A percentile compares a stretch with the other conserved stretches of the same genome.
Evolutionary conservation across 2,888 invertebrate genomes (phyloP).

Genomic region (Thera britannica): DNA sequence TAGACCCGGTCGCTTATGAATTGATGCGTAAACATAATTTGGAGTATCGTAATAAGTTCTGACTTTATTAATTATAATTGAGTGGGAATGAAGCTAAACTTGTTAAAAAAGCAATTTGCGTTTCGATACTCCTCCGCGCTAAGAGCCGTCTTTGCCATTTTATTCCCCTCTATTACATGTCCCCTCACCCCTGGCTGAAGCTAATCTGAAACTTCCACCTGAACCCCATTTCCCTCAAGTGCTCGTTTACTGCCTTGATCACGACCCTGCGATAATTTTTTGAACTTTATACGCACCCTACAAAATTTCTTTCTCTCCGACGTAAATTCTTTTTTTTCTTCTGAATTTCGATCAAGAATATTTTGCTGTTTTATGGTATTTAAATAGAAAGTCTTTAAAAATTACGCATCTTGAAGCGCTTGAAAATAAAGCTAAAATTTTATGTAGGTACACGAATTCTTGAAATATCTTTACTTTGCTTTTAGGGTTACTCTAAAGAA

Average conservation of each 20-base stretch:
- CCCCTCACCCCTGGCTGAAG: slow-evolving; percentile 41
- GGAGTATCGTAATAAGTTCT: slow-evolving; percentile 46
- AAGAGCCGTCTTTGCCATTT: slow-evolving; percentile 53
- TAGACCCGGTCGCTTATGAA: neutral
- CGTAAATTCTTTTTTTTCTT: slow-evolving; percentile 17
- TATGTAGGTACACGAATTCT: too few relatives aligned
- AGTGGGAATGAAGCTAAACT: slow-evolving; percentile 50
- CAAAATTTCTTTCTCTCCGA: slow-evolving; percentile 40
- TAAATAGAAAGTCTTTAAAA: neutral
- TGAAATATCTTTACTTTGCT: too few relatives aligned
- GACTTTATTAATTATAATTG: slow-evolving; percentile 48
- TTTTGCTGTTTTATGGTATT: neutral
- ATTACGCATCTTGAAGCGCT: too few relatives aligned
- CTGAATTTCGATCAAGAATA: too few relatives aligned
- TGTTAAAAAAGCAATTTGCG: slow-evolving; percentile 60
- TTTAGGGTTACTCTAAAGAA: too few relatives aligned
- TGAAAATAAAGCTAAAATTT: too few relatives aligned
- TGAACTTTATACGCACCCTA: slow-evolving; percentile 50
- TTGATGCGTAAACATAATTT: slow-evolving; percentile 27
- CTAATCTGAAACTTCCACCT: slow-evolving; percentile 53
- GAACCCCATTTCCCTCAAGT: slow-evolving; percentile 63
- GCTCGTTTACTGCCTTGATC: slow-evolving; percentile 59
- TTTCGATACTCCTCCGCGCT: slow-evolving; percentile 48
- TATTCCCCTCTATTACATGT: slow-evolving; percentile 51
- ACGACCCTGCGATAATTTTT: slow-evolving; percentile 56